A percentile compares a stretch with the other conserved stretches of the same genome.
Conservation (phyloP, 2,888 invertebrate species). For the Melanostoma mellinum region DNA sequence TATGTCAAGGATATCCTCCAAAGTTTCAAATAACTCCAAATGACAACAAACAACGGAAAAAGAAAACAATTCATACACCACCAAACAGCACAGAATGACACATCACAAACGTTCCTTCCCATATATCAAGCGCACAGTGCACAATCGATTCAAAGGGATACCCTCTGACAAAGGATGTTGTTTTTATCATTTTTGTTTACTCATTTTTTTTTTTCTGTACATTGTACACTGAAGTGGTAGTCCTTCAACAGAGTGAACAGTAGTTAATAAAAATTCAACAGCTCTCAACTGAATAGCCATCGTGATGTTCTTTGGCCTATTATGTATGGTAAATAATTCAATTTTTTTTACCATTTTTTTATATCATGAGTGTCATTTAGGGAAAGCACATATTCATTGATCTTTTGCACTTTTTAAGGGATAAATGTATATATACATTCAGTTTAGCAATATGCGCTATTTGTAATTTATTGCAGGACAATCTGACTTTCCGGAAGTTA, state of each 20-base stretch:
- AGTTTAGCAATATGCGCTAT: not conserved
- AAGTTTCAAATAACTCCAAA: conserved; percentile 74
- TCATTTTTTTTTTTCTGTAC: conserved; percentile 28
- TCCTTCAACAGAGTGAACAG: conserved; percentile 70
- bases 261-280: conserved; percentile 73
- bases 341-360: conserved; percentile 42
- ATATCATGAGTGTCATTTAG: conserved; percentile 31
- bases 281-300: conserved; percentile 72
- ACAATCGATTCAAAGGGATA: conserved; percentile 64
- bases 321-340: conserved; percentile 71
- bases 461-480: conserved; percentile 62
- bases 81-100: conserved; percentile 57
- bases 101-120: conserved; percentile 54
- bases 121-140: conserved; percentile 44
- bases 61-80: conserved; percentile 70
- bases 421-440: not conserved
- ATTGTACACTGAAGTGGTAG: conserved; percentile 55
- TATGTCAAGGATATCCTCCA: conserved; percentile 82
- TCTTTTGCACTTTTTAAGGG: conserved; percentile 51
- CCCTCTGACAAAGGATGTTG: conserved; percentile 60
- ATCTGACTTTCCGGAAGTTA: conserved; percentile 49
- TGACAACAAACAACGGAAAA: conserved; percentile 68
- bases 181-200: conserved; percentile 51
- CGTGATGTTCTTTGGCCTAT: conserved; percentile 67
- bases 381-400: conserved; percentile 46